Evolutionary conservation across 2,888 invertebrate species (phyloP).

Genomic region (Alentia gelatinosa): DNA sequence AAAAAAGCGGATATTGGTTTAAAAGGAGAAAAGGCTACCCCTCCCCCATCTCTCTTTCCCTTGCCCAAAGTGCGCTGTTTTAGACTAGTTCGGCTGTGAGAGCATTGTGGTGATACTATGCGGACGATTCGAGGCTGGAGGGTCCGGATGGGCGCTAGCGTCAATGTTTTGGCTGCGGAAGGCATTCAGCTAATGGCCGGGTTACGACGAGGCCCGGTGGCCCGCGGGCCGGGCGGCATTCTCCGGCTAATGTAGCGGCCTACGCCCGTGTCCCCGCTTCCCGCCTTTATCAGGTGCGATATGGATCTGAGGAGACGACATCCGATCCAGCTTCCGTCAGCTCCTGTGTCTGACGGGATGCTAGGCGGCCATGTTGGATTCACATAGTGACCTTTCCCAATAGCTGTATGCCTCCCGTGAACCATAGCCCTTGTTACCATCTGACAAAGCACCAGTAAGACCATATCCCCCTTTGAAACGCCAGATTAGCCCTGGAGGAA

Average conservation of each 20-base stretch:
- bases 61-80: background rate
- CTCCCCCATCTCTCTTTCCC: background rate
- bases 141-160: background rate
- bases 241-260: background rate
- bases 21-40: background rate
- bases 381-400: too few relatives aligned
- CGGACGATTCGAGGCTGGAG: background rate
- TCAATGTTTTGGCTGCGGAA: constrained; percentile 4
- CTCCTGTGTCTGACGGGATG: too few relatives aligned
- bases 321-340: too few relatives aligned
- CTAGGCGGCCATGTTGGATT: too few relatives aligned
- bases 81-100: background rate
- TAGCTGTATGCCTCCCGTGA: too few relatives aligned
- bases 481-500: too few relatives aligned
- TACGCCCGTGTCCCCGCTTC: background rate
- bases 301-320: background rate
- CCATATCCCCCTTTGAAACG: too few relatives aligned
- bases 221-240: background rate
- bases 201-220: background rate
- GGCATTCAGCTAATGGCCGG: background rate
- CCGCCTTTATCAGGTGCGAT: background rate
- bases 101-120: background rate
- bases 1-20: background rate
- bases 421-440: too few relatives aligned
- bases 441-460: too few relatives aligned